Evolutionary conservation across 1,140 invertebrate genomes (phyloP).

Genomic region (Drosophila pachea): DNA sequence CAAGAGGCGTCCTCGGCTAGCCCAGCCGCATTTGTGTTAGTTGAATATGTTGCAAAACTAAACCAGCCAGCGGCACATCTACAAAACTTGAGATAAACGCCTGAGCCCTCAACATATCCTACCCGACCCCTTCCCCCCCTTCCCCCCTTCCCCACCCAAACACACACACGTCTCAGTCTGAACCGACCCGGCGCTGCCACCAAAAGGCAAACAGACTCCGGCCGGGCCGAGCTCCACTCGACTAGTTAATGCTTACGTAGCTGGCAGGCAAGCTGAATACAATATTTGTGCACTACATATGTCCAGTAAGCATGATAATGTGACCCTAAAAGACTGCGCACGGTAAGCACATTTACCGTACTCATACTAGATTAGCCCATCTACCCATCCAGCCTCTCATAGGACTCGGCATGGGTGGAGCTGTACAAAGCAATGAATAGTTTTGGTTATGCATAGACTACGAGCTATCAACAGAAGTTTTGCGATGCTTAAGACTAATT

Average conservation of each 20-base stretch:
- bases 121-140: too few relatives aligned
- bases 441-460: too few relatives aligned
- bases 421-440: too few relatives aligned
- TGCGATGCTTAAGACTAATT: too few relatives aligned
- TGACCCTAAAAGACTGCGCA: conserved; percentile 17
- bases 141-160: too few relatives aligned
- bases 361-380: conserved; percentile 30
- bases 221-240: conserved; percentile 1
- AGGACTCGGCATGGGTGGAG: too few relatives aligned
- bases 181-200: too few relatives aligned
- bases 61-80: conserved; percentile 3
- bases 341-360: conserved; percentile 36
- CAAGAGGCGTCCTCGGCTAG: conserved; percentile 19
- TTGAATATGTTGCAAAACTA: conserved; percentile 31
- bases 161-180: neutral
- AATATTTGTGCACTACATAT: conserved; percentile 15
- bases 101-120: too few relatives aligned
- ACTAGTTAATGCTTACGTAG: conserved; percentile 31
- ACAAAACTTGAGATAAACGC: conserved; percentile 17
- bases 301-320: conserved; percentile 26
- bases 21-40: conserved; percentile 7
- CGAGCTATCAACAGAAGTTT: too few relatives aligned
- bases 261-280: conserved; percentile 20
- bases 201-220: neutral
- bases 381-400: too few relatives aligned